Conservation (phyloP, 1,140 invertebrate genomes). For the Panonychus citri region DNA sequence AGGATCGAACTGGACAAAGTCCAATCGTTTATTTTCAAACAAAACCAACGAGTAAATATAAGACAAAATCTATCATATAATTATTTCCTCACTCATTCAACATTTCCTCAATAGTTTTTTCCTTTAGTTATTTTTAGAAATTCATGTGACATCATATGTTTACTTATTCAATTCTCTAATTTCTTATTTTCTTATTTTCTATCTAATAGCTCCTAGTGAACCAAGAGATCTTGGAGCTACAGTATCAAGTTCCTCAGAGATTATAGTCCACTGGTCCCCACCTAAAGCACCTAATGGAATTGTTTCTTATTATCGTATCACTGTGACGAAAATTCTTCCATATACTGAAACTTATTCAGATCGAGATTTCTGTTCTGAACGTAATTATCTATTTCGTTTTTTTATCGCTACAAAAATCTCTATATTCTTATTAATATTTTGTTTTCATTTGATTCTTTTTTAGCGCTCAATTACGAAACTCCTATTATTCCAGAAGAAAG, state of each 20-base stretch:
- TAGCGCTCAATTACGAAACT: not conserved
- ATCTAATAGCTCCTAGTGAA: conserved; percentile 32
- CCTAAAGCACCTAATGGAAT: conserved; percentile 52
- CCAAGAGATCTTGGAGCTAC: conserved; percentile 33
- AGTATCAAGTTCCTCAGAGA: conserved; percentile 31
- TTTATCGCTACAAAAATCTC: too few relatives aligned
- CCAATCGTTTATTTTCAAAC: conserved; percentile 56
- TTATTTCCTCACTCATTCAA: not conserved
- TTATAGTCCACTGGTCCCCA: conserved; percentile 49
- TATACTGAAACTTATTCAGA: conserved; percentile 26
- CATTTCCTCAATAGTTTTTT: too few relatives aligned
- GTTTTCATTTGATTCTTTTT: not conserved
- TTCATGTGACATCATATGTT: too few relatives aligned
- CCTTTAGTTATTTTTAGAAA: too few relatives aligned
- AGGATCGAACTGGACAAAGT: conserved; percentile 40
- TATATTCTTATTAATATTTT: too few relatives aligned
- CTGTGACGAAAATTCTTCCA: conserved; percentile 22
- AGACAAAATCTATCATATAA: not conserved
- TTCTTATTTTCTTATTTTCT: conserved; percentile 13
- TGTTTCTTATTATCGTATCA: conserved; percentile 50
- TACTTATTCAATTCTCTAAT: too few relatives aligned
- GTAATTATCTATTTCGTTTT: too few relatives aligned
- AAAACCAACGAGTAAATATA: conserved; percentile 33
- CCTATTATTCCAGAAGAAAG: not conserved
- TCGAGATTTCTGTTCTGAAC: conserved; percentile 38